Evolutionary conservation across 1,140 invertebrate species (phyloP).

Genomic region (Lanistes nyassanus): DNA sequence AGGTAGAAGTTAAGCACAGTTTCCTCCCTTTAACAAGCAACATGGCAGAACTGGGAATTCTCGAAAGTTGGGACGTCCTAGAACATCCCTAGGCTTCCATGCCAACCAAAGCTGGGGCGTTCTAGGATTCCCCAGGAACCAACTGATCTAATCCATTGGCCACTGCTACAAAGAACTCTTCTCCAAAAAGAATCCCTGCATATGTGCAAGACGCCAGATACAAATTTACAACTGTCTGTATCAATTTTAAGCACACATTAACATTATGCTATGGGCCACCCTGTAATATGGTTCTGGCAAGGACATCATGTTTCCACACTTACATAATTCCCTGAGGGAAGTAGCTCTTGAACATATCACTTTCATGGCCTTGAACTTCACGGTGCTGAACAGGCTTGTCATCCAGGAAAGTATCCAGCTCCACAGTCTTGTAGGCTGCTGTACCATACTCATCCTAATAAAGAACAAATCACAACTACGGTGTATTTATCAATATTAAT

Average conservation of each 20-base stretch:
- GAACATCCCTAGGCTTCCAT: too few relatives aligned
- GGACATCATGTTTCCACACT: constrained; percentile 21
- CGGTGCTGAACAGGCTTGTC: constrained; percentile 81
- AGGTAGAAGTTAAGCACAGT: too few relatives aligned
- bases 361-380: constrained; percentile 79
- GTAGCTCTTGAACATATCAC: constrained; percentile 34
- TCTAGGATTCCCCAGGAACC: not conserved
- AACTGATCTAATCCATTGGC: not conserved
- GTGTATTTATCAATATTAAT: not conserved
- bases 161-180: not conserved
- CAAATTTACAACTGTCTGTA: not conserved
- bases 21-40: too few relatives aligned
- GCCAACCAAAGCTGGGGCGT: too few relatives aligned
- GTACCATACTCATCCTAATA: constrained; percentile 79
- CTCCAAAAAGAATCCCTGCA: not conserved
- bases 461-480: constrained; percentile 4
- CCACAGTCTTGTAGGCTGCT: constrained; percentile 85
- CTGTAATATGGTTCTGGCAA: not conserved
- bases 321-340: constrained; percentile 43
- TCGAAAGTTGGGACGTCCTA: too few relatives aligned
- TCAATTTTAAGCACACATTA: not conserved
- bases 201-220: not conserved
- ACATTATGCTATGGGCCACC: too few relatives aligned
- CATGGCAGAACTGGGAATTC: too few relatives aligned
- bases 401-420: constrained; percentile 83